Base-by-base conservation (phyloP, 2,888 invertebrate genomes). In the Priocnemis perturbator region DNA sequence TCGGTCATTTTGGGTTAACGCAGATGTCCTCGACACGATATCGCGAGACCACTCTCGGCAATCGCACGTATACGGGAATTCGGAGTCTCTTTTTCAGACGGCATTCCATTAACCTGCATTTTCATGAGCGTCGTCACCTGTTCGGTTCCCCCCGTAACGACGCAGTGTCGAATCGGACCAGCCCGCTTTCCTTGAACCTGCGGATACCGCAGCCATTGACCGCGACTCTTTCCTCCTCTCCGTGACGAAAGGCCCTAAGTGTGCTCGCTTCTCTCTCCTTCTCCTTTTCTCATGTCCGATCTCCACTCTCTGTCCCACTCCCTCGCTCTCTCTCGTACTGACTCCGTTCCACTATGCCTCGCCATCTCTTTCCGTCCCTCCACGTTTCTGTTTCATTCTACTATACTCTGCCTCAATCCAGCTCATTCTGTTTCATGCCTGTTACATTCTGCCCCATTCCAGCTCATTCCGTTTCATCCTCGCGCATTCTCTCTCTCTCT, bases 111-210 rank as follows among this genome's bases (percentile, higher is more conserved):
- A 82, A 81, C 78, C 82, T 78, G 81, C 75, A 81, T 82, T 83
- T 81, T 78, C 77, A 71, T 64, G 64, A 78, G 67, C 74, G 73
- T 21, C 77, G 81, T 82, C 83, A 83, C 82, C 82, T 83, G 83
- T 81, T 84, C 77, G 66, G 76, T 73, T 78, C 69, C 68, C 26
- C 64, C 63, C 62, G 48, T 70, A 71, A 75, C 73, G 73, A 74
- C 74, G 64, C 76, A 77, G 74, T 81, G 83, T 84, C 84, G 86
- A 86, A 86, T 86, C 85, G 83, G 83, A 86, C 85, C 85, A 85
- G 86, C 84, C 86, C 83, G 85, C 84, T 88, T 88, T 88, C 88
- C 88, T 88, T 88, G 88, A 88, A 88, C 87, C 87, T 87, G 86
- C 84, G 82, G 82, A 82, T 85, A 80, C 82, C 85, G 80, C 87